phyloP scores from a whole-genome alignment of 2,888 invertebrate genomes.

The Agriopis marginaria region DNA sequence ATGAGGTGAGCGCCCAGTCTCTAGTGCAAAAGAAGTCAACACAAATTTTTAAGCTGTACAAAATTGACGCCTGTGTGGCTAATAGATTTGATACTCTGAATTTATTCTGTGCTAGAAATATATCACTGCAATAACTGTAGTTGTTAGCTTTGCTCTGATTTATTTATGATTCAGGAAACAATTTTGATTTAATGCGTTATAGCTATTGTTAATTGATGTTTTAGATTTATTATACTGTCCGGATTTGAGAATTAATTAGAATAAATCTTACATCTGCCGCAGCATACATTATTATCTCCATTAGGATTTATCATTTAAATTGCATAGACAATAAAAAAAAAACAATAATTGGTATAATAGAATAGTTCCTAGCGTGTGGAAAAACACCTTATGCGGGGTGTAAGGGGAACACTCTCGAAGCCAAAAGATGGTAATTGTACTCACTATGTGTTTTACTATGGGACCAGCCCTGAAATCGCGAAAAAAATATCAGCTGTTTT shows the following conservation, averaged over 20 bases:
- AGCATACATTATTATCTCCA: background rate
- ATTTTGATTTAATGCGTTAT: conserved; percentile 25
- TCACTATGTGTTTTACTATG: too few relatives aligned
- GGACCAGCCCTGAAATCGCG: too few relatives aligned
- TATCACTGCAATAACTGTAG: conserved; percentile 44
- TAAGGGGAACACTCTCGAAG: too few relatives aligned
- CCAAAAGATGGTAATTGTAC: too few relatives aligned
- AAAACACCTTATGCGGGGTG: too few relatives aligned
- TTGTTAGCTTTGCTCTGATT: conserved; percentile 34
- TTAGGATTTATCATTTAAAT: too few relatives aligned
- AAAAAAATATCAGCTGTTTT: too few relatives aligned
- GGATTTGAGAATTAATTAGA: conserved; percentile 53
- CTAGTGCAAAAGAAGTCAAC: background rate
- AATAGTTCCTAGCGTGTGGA: too few relatives aligned
- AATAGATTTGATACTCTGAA: background rate
- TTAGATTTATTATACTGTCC: conserved; percentile 11
- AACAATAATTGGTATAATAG: too few relatives aligned
- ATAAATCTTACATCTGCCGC: conserved; percentile 27
- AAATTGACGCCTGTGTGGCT: background rate
- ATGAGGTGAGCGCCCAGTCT: too few relatives aligned
- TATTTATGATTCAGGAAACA: conserved; percentile 28
- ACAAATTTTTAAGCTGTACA: too few relatives aligned
- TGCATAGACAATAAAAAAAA: too few relatives aligned
- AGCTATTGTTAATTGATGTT: conserved; percentile 21
- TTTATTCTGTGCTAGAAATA: conserved; percentile 23